These are phyloP conservation scores for Elephas maximus DNA, from an alignment of 2,113 vertebrate species.

Conservation along the genomic window DNA sequence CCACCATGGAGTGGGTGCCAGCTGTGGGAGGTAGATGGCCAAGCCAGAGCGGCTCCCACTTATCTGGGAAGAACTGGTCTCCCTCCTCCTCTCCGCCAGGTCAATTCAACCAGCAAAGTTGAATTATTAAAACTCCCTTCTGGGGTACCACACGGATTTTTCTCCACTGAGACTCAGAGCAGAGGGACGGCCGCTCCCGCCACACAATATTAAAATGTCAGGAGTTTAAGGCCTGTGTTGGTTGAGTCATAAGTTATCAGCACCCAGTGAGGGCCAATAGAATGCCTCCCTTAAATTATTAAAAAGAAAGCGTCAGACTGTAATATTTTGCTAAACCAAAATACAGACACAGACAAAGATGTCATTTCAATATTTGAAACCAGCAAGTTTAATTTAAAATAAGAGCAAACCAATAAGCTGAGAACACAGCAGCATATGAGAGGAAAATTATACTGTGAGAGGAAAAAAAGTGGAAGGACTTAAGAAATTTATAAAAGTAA, in stretches of 20 bases:
- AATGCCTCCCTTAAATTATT: slow-evolving; percentile 93
- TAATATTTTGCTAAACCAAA: slow-evolving; percentile 96
- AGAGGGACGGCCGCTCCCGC: slow-evolving; percentile 76
- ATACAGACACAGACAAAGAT: slow-evolving; percentile 95
- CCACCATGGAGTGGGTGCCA: neutral
- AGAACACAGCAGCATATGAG: slow-evolving; percentile 96
- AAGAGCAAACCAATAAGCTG: slow-evolving; percentile 98
- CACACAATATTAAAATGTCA: slow-evolving; percentile 90
- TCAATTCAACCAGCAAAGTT: slow-evolving; percentile 76
- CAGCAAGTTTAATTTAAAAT: slow-evolving; percentile 99
- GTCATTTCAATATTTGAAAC: slow-evolving; percentile 99
- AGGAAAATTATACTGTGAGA: slow-evolving; percentile 97
- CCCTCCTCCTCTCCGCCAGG: slow-evolving; percentile 63
- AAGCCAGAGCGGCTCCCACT: slow-evolving; percentile 62
- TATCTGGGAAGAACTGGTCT: slow-evolving; percentile 42
- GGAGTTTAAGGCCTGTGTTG: slow-evolving; percentile 87
- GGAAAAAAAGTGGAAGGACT: slow-evolving; percentile 94
- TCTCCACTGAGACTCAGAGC: slow-evolving; percentile 75
- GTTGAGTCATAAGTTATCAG: slow-evolving; percentile 92
- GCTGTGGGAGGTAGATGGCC: neutral
- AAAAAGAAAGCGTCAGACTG: slow-evolving; percentile 94
- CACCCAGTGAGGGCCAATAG: slow-evolving; percentile 90
- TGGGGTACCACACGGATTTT: slow-evolving; percentile 70
- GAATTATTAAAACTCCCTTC: slow-evolving; percentile 85
- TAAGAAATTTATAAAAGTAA: slow-evolving; percentile 99